A percentile compares a stretch with the other conserved stretches of the same genome.
Evolutionary conservation across 2,797 vertebrate species (phyloP).

Genomic region (Pantherophis vulpinus): DNA sequence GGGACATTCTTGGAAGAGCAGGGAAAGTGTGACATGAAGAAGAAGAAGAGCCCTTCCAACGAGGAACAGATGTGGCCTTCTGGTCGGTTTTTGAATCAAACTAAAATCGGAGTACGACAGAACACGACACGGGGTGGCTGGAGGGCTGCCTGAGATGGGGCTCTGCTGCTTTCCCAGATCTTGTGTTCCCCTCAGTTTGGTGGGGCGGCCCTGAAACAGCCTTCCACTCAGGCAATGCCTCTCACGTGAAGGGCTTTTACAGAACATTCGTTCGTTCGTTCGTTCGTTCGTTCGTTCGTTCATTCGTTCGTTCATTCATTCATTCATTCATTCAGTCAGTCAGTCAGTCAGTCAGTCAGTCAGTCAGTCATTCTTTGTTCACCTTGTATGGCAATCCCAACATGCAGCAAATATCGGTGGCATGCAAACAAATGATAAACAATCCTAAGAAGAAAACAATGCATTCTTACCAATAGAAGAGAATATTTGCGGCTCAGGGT

Average conservation of each 20-base stretch:
- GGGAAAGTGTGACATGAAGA: slow-evolving; percentile 68
- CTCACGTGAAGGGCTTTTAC: neutral
- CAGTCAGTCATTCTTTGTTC: neutral
- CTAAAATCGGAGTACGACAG: slow-evolving; percentile 64
- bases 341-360: too few relatives aligned
- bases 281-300: too few relatives aligned
- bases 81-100: slow-evolving; percentile 68
- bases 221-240: neutral
- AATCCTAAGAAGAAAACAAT: neutral
- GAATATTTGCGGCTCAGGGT: too few relatives aligned
- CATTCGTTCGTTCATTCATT: too few relatives aligned
- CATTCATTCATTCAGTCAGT: too few relatives aligned
- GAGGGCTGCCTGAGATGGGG: slow-evolving; percentile 51
- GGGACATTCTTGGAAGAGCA: slow-evolving; percentile 73
- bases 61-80: slow-evolving; percentile 75
- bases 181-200: neutral
- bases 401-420: neutral
- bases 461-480: neutral
- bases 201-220: neutral
- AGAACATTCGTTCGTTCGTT: neutral
- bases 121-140: slow-evolving; percentile 13
- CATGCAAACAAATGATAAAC: neutral
- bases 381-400: neutral
- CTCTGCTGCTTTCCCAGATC: slow-evolving; percentile 29
- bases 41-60: slow-evolving; percentile 68